Base-by-base conservation (phyloP, 1,140 invertebrate genomes). In the Drosophila truncata region DNA sequence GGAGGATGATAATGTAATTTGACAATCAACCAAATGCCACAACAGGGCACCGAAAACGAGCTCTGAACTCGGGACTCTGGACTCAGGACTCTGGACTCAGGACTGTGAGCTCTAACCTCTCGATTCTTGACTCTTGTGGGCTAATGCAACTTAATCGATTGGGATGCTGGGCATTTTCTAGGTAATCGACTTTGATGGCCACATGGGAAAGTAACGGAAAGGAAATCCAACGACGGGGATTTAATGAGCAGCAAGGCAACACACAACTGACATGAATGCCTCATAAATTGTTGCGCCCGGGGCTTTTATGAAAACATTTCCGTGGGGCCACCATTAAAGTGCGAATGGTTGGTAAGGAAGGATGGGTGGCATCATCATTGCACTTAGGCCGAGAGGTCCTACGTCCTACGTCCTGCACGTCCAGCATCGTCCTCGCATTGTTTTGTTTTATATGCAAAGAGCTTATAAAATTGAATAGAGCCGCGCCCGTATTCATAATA, bases 151-250 rank as follows among this genome's bases (percentile, higher is more conserved):
- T 83, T 83, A 80, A 88, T 88, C 84, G 84, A 84, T 88, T 88
- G 80, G 20, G 52, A 78, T 81, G 73, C 82, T 76, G 74, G 57
- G 74, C 69, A 86, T 83, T 87, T 88, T 83, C 84, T 78, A 83
- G 84, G 80, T 88, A 88, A 87, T 88, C 84, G 72, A 87, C 84
- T 87, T 87, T 87, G 83, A 88, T 88, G 72, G 77, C 63, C 75
- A 57, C 72, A 52, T 46, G 70, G 58, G 50, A 37, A 27, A 37
- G 44, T 14, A 29, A 50, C 64, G 58, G 50, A 37, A 27, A 37
- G 44, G n/a, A 29, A 50, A 77, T 71, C 37, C 37, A 33, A 8
- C 23, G 31, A 47, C 54, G 29, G 42, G 57, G 41, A 77, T 67
- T 77, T 77, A 77, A 77, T 77, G 73, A 77, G 73, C 62, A 41